Percentiles rank a stretch among this genome's conserved stretches.
Evolutionary conservation across 2,797 vertebrate genomes (phyloP).

Genomic region (Morus bassanus): DNA sequence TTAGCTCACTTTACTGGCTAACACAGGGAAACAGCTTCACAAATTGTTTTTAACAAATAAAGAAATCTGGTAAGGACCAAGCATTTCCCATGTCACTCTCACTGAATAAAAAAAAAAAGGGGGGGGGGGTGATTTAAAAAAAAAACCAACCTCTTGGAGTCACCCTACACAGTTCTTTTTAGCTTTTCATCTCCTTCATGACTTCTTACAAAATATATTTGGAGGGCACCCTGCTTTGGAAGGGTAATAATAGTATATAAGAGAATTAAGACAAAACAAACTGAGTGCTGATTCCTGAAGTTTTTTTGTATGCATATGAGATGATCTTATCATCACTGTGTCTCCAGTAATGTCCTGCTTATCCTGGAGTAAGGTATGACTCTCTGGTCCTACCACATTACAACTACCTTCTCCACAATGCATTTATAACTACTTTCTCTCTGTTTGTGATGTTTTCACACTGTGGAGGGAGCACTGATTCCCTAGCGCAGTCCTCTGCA

Average conservation of each 20-base stretch:
- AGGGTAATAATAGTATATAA: neutral
- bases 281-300: neutral
- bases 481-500: no score
- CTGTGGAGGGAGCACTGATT: neutral
- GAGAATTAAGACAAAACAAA: neutral
- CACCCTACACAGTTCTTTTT: neutral
- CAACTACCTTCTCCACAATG: neutral
- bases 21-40: neutral
- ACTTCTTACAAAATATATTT: neutral
- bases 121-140: no score
- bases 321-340: neutral
- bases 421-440: neutral
- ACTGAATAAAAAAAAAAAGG: neutral
- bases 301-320: neutral
- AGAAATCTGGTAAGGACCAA: neutral
- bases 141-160: neutral
- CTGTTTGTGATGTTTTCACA: neutral
- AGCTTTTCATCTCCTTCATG: neutral
- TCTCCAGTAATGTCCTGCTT: neutral
- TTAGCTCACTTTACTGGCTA: neutral
- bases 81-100: neutral
- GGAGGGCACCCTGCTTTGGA: neutral
- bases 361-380: neutral
- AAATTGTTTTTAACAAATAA: neutral
- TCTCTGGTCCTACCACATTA: neutral